Percentiles rank a stretch among this genome's conserved stretches.
These are phyloP conservation scores for Peromyscus aztecus DNA, from an alignment of 2,797 vertebrate species.

Conservation along the genomic window DNA sequence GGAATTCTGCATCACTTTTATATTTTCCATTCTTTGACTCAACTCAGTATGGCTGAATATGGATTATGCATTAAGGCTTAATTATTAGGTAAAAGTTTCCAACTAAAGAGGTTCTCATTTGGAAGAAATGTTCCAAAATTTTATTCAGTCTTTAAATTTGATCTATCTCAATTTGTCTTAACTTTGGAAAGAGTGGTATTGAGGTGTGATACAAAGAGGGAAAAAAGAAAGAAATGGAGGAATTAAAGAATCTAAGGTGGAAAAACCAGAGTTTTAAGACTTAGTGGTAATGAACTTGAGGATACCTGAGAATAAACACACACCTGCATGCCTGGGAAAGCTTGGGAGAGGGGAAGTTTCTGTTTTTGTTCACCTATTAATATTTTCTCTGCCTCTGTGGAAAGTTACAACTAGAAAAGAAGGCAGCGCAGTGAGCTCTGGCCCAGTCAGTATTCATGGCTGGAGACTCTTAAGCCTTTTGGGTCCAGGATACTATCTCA, in stretches of 20 bases:
- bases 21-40: neutral
- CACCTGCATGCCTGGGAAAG: neutral
- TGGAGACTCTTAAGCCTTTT: neutral
- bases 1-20: neutral
- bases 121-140: neutral
- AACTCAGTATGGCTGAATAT: neutral
- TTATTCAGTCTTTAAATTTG: slow-evolving; percentile 11
- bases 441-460: neutral
- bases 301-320: neutral
- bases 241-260: neutral
- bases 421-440: accelerated
- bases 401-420: neutral
- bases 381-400: neutral
- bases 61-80: neutral
- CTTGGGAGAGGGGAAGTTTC: neutral
- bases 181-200: neutral
- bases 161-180: neutral
- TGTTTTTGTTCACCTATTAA: neutral
- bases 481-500: neutral
- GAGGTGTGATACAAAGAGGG: neutral
- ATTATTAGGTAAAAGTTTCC: slow-evolving; percentile 5
- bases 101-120: slow-evolving; percentile 20
- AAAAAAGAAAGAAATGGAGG: neutral
- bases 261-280: neutral
- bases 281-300: neutral